phyloP scores from a whole-genome alignment of 30 jellyfish, hydroid and myxozoan species.

The Hydractinia symbiolongicarpus region DNA sequence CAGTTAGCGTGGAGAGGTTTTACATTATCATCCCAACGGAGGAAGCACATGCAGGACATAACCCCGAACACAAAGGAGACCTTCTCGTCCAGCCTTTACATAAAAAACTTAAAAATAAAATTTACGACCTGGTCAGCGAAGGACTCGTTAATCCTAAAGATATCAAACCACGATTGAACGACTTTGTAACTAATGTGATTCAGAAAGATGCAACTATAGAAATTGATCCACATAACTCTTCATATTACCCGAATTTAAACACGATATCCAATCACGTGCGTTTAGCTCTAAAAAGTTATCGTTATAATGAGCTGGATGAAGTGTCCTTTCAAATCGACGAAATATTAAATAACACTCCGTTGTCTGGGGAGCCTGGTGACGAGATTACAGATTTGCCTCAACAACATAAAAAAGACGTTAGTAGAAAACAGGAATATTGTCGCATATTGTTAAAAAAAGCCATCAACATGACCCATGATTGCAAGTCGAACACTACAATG shows the following conservation, averaged over 20 bases:
- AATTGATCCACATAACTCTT: neutral
- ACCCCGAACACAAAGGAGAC: too few species aligned
- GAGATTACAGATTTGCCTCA: neutral
- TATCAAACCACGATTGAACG: neutral
- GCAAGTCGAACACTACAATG: neutral
- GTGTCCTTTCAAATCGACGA: neutral
- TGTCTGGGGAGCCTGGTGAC: neutral
- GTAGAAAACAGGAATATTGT: neutral
- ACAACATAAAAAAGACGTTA: neutral
- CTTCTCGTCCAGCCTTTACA: too few species aligned
- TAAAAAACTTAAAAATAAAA: too few species aligned
- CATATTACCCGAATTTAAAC: conserved; percentile 1
- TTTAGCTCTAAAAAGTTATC: neutral
- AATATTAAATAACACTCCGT: neutral
- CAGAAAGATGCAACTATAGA: conserved; percentile 2
- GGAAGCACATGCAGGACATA: too few species aligned
- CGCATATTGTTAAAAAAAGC: neutral
- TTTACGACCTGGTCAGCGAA: too few species aligned
- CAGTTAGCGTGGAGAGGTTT: too few species aligned
- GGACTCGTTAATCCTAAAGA: too few species aligned
- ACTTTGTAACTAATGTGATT: neutral
- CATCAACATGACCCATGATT: neutral
- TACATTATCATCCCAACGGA: too few species aligned
- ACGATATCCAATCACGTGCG: conserved; percentile 10
- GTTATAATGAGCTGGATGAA: neutral